A percentile compares a stretch with the other conserved stretches of the same genome.
Conservation (phyloP, 92 coral and sea anemone species). For the Muricea muricata region DNA sequence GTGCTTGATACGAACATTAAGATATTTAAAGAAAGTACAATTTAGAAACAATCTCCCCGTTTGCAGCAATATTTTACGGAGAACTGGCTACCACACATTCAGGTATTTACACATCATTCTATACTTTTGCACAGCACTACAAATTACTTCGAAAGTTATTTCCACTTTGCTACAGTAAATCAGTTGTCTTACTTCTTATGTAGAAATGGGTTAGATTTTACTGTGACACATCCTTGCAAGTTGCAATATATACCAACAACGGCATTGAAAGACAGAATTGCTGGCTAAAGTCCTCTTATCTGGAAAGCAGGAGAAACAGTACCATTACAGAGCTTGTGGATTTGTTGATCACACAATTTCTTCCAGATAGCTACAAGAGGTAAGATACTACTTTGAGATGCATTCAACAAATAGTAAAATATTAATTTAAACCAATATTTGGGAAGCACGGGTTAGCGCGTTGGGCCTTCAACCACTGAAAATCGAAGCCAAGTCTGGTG, state of each 20-base stretch:
- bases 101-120: constrained; percentile 13
- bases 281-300: constrained; percentile 51
- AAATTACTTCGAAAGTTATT: background rate
- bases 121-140: background rate
- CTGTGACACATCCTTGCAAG: constrained; percentile 4
- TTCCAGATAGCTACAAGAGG: constrained; percentile 50
- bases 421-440: background rate
- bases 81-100: constrained; percentile 22
- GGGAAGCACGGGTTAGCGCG: no score
- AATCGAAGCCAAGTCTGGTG: no score
- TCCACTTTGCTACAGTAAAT: background rate
- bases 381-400: constrained; percentile 14
- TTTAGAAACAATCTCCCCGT: constrained; percentile 35
- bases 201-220: constrained; percentile 9
- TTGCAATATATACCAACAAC: constrained; percentile 62
- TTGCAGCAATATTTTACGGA: constrained; percentile 21
- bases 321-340: constrained; percentile 47
- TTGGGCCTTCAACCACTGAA: no score
- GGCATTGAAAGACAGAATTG: constrained; percentile 64
- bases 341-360: constrained; percentile 33
- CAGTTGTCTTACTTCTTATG: background rate
- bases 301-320: constrained; percentile 33
- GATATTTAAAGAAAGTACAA: background rate
- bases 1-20: constrained; percentile 2
- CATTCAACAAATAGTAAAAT: background rate